Percentiles rank a stretch among this genome's conserved stretches.
Evolutionary conservation across 2,888 invertebrate species (phyloP).

Genomic region (Melinopterus prodromus): DNA sequence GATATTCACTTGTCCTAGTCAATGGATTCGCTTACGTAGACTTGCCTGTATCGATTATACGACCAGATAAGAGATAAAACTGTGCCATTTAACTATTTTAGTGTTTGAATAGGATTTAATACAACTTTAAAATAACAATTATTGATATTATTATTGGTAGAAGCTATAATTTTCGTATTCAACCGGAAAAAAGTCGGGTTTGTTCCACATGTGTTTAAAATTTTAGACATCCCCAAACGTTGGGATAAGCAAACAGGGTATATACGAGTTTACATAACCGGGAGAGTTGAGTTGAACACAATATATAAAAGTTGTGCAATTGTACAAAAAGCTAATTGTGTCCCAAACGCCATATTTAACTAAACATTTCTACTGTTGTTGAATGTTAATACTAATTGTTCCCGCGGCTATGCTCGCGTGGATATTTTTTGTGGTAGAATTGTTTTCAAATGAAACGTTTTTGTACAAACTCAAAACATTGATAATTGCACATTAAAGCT

Average conservation of each 20-base stretch:
- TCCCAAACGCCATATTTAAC: too few relatives aligned
- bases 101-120: not conserved
- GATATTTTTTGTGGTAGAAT: too few relatives aligned
- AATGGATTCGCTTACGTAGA: not conserved
- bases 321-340: too few relatives aligned
- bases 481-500: too few relatives aligned
- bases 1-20: not conserved
- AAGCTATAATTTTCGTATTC: not conserved
- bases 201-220: not conserved
- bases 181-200: not conserved
- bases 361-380: too few relatives aligned
- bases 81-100: not conserved
- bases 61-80: not conserved
- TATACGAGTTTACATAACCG: not conserved
- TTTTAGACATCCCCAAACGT: not conserved
- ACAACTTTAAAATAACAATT: not conserved
- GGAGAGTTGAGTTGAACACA: not conserved
- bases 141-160: not conserved
- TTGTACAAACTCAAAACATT: too few relatives aligned
- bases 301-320: too few relatives aligned
- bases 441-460: too few relatives aligned
- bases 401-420: too few relatives aligned
- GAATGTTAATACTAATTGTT: too few relatives aligned
- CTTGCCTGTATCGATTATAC: not conserved
- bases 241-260: conserved; percentile 6